Evolutionary conservation across 1,140 invertebrate genomes (phyloP).

Genomic region (Penaeus chinensis): DNA sequence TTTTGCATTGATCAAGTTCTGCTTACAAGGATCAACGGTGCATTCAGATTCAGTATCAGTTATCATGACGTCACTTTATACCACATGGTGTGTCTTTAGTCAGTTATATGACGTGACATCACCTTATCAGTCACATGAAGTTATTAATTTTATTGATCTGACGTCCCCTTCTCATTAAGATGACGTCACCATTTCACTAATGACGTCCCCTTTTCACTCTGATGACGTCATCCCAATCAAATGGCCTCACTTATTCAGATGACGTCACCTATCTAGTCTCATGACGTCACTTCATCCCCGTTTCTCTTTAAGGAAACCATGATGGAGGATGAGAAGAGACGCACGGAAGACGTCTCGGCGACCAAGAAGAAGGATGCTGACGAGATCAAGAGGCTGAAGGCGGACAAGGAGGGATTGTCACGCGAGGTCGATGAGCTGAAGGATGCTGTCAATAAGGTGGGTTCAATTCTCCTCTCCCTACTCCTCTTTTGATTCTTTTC

Average conservation of each 20-base stretch:
- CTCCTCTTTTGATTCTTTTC: not conserved
- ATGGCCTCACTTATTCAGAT: no score
- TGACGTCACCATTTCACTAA: not conserved
- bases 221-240: no score
- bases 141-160: no score
- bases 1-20: no score
- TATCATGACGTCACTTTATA: no score
- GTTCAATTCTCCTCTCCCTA: not conserved
- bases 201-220: no score
- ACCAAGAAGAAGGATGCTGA: constrained; percentile 52
- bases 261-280: not conserved
- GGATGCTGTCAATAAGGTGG: constrained; percentile 43
- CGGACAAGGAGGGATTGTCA: constrained; percentile 59
- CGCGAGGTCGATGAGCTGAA: constrained; percentile 54
- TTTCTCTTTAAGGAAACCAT: constrained; percentile 67
- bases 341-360: constrained; percentile 73
- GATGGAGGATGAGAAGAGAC: constrained; percentile 71
- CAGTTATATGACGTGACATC: no score
- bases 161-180: no score
- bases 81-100: no score
- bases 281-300: not conserved
- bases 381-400: constrained; percentile 64
- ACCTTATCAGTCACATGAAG: no score
- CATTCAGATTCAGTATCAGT: no score
- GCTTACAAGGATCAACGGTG: no score